phyloP scores from a whole-genome alignment of 1,140 invertebrate genomes.

The Adelges cooleyi region DNA sequence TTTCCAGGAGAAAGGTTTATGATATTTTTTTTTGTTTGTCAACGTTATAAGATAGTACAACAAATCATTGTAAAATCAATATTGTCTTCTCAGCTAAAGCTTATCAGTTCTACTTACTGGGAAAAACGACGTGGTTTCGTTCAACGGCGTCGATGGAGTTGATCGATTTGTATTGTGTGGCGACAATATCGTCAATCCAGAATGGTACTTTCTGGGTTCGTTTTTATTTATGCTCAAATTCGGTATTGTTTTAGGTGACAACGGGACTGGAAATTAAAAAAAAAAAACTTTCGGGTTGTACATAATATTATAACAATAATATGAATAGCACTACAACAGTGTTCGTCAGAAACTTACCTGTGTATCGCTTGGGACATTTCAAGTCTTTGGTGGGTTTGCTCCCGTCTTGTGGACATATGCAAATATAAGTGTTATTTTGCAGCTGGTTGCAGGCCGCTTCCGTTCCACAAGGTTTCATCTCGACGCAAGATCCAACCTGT shows the following conservation, averaged over 20 bases:
- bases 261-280: too few species aligned
- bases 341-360: not conserved
- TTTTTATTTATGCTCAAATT: conserved; percentile 19
- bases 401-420: conserved; percentile 53
- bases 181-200: too few species aligned
- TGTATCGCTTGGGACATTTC: conserved; percentile 39
- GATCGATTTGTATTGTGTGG: not conserved
- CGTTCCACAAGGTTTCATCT: conserved; percentile 42
- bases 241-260: not conserved
- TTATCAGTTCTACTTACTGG: not conserved
- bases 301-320: not conserved
- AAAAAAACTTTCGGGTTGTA: too few species aligned
- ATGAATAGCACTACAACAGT: not conserved
- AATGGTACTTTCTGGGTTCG: not conserved
- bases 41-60: too few species aligned
- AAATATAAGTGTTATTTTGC: conserved; percentile 44
- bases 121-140: not conserved
- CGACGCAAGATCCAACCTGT: not conserved
- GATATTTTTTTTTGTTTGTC: too few species aligned
- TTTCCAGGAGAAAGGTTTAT: too few species aligned
- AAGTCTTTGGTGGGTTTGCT: conserved; percentile 48
- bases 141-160: not conserved
- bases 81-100: too few species aligned
- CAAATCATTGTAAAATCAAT: too few species aligned
- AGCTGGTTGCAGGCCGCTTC: conserved; percentile 49